phyloP scores from a whole-genome alignment of 2,113 vertebrate genomes.

The Myanophis thanlyinensis region DNA sequence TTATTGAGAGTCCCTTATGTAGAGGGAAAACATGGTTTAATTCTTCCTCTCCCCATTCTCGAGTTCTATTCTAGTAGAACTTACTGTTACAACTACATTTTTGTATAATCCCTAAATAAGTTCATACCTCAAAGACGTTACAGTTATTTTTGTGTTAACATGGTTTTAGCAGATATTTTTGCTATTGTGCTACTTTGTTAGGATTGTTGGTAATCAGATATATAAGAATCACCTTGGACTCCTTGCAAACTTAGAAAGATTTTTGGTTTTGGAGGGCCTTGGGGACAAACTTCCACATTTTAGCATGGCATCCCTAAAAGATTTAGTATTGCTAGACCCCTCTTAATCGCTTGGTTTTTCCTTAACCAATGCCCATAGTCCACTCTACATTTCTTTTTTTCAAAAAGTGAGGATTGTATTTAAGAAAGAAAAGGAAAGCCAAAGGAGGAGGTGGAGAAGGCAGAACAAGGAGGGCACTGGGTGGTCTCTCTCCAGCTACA shows the following conservation, averaged over 20 bases:
- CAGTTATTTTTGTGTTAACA: neutral
- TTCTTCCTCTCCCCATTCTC: neutral
- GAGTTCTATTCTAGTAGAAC: neutral
- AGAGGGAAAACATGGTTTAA: neutral
- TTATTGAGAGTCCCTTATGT: neutral
- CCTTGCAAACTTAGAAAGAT: neutral
- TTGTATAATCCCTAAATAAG: neutral
- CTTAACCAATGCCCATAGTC: neutral
- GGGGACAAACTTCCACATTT: neutral
- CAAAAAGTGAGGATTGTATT: neutral
- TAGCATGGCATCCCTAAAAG: neutral
- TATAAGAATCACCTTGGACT: neutral
- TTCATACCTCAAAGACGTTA: neutral
- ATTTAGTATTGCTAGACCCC: neutral
- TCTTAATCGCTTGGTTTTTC: neutral
- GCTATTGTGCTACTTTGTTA: neutral
- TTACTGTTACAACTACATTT: neutral
- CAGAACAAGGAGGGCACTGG: neutral
- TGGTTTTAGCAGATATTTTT: neutral
- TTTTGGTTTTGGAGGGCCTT: neutral
- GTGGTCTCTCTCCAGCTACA: neutral
- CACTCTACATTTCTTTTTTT: neutral
- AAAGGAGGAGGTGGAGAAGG: neutral
- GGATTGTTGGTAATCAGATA: neutral
- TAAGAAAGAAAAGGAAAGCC: neutral